phyloP scores from a whole-genome alignment of 2,113 vertebrate species.

The Clupea harengus region DNA sequence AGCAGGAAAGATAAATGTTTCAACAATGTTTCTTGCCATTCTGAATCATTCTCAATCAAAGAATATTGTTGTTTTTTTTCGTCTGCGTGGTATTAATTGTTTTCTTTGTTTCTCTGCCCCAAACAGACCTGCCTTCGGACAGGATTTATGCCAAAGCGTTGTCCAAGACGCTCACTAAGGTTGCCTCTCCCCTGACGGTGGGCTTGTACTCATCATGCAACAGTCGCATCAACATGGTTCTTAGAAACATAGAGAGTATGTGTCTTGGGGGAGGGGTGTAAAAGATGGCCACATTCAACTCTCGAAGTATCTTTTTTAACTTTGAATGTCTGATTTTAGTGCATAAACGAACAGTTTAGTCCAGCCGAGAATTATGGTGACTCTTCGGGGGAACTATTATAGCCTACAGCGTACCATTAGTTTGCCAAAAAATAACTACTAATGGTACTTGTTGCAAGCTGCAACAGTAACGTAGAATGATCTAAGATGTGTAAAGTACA shows the following conservation, averaged over 20 bases:
- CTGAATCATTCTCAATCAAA: not conserved
- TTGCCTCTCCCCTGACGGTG: conserved; percentile 74
- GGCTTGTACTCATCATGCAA: conserved; percentile 79
- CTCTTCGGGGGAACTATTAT: not conserved
- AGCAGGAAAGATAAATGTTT: not conserved
- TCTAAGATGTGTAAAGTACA: too few relatives aligned
- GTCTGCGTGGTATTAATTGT: not conserved
- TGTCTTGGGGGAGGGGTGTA: not conserved
- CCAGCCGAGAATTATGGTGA: too few relatives aligned
- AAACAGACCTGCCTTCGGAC: conserved; percentile 58
- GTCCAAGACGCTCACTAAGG: conserved; percentile 71
- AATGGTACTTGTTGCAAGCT: too few relatives aligned
- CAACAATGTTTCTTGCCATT: not conserved
- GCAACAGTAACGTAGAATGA: too few relatives aligned
- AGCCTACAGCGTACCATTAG: not conserved
- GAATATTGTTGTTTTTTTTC: not conserved
- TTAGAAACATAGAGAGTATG: conserved; percentile 69
- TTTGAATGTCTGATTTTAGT: too few relatives aligned
- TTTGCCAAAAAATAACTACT: too few relatives aligned
- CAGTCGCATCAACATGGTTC: conserved; percentile 66
- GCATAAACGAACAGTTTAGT: too few relatives aligned
- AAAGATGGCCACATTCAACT: too few relatives aligned
- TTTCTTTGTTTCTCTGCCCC: conserved; percentile 14
- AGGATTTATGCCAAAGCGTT: conserved; percentile 73
- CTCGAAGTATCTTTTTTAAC: too few relatives aligned